A percentile compares a stretch with the other conserved stretches of the same genome.
These are phyloP conservation scores for Macrobrachium nipponense DNA, from an alignment of 1,140 invertebrate species.

Conservation along the genomic window DNA sequence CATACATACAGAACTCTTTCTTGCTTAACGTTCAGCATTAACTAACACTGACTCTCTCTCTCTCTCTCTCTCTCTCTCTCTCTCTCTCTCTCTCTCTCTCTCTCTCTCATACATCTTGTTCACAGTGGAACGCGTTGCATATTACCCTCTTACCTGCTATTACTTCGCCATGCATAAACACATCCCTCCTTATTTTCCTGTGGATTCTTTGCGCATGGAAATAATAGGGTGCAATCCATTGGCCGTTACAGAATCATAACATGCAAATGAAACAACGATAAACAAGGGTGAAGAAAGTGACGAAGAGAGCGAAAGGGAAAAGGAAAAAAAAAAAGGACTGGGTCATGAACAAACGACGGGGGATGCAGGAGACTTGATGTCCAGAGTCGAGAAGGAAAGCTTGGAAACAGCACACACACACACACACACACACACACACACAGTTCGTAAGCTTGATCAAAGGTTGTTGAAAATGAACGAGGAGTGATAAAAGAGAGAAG, in stretches of 20 bases:
- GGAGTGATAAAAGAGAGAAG: background rate
- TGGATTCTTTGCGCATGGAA: no score
- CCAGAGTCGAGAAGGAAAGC: background rate
- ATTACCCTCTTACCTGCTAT: no score
- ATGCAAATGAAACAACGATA: no score
- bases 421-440: no score
- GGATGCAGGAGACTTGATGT: background rate
- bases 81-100: background rate
- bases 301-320: no score
- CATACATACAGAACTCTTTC: background rate
- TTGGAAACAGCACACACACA: background rate
- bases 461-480: background rate
- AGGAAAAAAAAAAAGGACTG: no score
- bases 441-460: background rate
- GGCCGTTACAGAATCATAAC: no score
- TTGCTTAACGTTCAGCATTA: background rate
- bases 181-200: no score
- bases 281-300: no score
- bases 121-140: background rate
- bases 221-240: no score
- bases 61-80: constrained; percentile 5
- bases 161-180: no score
- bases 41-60: background rate
- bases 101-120: background rate
- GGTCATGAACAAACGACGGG: no score